Base-by-base conservation (phyloP, 1,140 invertebrate species). In the Conopomorpha cramerella region DNA sequence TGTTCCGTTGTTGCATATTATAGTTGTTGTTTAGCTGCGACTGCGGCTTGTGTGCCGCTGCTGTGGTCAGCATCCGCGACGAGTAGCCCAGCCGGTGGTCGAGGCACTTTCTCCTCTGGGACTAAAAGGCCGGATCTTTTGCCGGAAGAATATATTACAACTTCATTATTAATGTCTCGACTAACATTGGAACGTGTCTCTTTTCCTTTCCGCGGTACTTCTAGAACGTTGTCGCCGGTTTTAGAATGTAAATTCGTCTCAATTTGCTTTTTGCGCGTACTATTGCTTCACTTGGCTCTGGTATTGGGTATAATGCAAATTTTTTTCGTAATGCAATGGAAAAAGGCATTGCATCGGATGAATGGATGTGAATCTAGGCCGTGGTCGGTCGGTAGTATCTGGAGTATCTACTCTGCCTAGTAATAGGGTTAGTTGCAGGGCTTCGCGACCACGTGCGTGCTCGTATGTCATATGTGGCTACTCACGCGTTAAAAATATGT, bases 101-200 rank as follows among this genome's bases (percentile, higher is more conserved):
- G 16, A 4, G 10, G 8, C 39, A 49, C 56, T 64, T 61, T 59
- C 52, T 55, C 52, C 41, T 53, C 45, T 50, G 45, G 46, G 44
- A 38, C 30, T n/a, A n/a, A 34, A 44, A 28, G 35, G 46, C 45
- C 52, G 56, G 53, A 62, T 54, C 48, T 48, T 39, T 39, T 32
- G 45, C 45, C 60, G 62, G 58, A 63, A 57, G 59, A 55, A 52
- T 49, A 54, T 49, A 68, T 68, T 64, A 67, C 55, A 67, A 52
- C 55, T 55, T 64, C 55, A 60, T 67, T 65, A 58, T 53, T 23
- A 10, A 10, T 23, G 10, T 23, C 10, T 23, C 19, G 19, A 10
- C 19, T 23, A 4, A 10, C 19, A 23, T 23, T 10, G 10, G 4
- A 6, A 23, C 10, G 10, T 6, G 4, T 6, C 19, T 6, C 4